Evolutionary conservation across 2,797 vertebrate genomes (phyloP).

Genomic region (Toxotes lorentzi): DNA sequence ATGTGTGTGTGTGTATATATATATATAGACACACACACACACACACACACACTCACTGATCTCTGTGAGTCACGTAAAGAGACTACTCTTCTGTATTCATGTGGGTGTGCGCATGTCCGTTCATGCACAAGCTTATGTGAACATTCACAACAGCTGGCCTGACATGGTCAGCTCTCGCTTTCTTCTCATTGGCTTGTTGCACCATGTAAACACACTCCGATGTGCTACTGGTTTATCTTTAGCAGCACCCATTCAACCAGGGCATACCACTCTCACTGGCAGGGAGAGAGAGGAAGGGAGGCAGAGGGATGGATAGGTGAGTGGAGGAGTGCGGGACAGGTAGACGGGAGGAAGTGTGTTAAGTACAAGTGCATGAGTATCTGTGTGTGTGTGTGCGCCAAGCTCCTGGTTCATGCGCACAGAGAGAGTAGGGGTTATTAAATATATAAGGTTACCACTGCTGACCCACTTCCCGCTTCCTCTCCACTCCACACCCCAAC

Average conservation of each 20-base stretch:
- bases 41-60: conserved; percentile 35
- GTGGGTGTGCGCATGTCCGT: conserved; percentile 27
- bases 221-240: conserved; percentile 78
- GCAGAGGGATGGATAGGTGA: conserved; percentile 9
- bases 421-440: conserved; percentile 62
- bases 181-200: conserved; percentile 63
- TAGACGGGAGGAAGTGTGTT: conserved; percentile 51
- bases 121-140: conserved; percentile 53
- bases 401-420: conserved; percentile 19
- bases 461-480: conserved; percentile 75
- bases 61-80: conserved; percentile 38
- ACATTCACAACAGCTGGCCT: conserved; percentile 76
- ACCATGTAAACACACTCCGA: conserved; percentile 73
- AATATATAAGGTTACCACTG: conserved; percentile 77
- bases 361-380: conserved; percentile 32
- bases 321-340: conserved; percentile 23
- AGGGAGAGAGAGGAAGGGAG: neutral
- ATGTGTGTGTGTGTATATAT: no score
- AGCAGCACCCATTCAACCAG: conserved; percentile 71
- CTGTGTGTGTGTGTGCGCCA: conserved; percentile 10
- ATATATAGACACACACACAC: conserved; percentile 25
- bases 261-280: conserved; percentile 44
- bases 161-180: conserved; percentile 57
- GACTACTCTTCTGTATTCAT: conserved; percentile 26
- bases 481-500: conserved; percentile 43